Conservation (phyloP, 2,113 vertebrate genomes). For the Dissostichus mawsoni region DNA sequence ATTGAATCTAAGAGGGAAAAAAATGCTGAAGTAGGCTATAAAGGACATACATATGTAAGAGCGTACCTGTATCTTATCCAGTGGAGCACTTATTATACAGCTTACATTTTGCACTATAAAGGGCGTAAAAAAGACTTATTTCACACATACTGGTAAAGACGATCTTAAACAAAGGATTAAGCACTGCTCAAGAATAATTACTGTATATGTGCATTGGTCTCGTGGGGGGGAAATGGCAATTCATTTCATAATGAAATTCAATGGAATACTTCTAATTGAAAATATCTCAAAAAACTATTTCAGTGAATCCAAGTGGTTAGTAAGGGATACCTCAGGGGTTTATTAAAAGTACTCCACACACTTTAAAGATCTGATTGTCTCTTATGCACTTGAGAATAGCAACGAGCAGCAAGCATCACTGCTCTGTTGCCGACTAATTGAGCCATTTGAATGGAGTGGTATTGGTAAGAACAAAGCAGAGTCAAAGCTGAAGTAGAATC, state of each 20-base stretch:
- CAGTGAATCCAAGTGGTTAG: constrained; percentile 47
- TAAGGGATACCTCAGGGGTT: constrained; percentile 51
- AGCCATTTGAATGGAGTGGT: constrained; percentile 40
- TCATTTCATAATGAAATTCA: constrained; percentile 67
- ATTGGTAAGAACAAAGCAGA: constrained; percentile 9
- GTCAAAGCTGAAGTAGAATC: constrained; percentile 30
- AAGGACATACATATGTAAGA: constrained; percentile 60
- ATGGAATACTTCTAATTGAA: constrained; percentile 69
- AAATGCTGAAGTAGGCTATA: constrained; percentile 54
- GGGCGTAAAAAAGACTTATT: constrained; percentile 37
- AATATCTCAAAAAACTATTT: constrained; percentile 46
- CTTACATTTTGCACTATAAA: background rate
- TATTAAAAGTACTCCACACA: constrained; percentile 58
- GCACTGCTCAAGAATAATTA: constrained; percentile 66
- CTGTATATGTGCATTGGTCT: constrained; percentile 36
- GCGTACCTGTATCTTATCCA: constrained; percentile 36
- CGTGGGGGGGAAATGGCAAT: constrained; percentile 42
- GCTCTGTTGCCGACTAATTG: constrained; percentile 31
- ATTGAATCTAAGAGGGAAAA: constrained; percentile 30
- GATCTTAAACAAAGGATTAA: constrained; percentile 59
- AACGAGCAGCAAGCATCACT: background rate
- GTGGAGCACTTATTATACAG: constrained; percentile 14
- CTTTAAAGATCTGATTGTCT: constrained; percentile 52
- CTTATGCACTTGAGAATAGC: constrained; percentile 31
- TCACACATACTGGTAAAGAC: constrained; percentile 23